Evolutionary conservation across 2,797 vertebrate species (phyloP).

Genomic region (Apogon hyalosoma): DNA sequence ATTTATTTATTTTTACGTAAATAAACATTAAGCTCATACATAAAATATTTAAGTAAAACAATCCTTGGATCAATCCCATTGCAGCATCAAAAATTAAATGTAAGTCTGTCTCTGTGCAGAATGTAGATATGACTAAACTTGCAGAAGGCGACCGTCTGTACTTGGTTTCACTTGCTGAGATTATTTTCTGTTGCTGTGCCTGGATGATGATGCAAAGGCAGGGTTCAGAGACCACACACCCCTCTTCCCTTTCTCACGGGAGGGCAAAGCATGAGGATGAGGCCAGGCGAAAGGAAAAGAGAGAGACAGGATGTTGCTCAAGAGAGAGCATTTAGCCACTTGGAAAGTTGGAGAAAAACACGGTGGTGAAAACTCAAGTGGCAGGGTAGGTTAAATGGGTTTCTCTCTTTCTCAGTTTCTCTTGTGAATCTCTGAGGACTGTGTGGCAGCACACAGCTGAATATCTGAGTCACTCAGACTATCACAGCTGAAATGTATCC

Average conservation of each 20-base stretch:
- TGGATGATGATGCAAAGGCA: constrained; percentile 47
- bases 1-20: too few species aligned
- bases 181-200: constrained; percentile 57
- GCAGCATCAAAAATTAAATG: neutral
- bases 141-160: neutral
- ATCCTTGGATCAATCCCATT: neutral
- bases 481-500: constrained; percentile 76
- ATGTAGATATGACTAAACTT: neutral
- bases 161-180: constrained; percentile 48
- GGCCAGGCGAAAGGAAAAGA: constrained; percentile 38
- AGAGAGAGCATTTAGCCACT: constrained; percentile 77
- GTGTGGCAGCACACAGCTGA: constrained; percentile 61
- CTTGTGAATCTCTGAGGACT: constrained; percentile 74
- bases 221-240: constrained; percentile 43
- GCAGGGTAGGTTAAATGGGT: constrained; percentile 65
- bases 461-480: constrained; percentile 72
- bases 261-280: constrained; percentile 38
- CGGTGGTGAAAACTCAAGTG: constrained; percentile 71
- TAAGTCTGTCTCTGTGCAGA: neutral
- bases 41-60: neutral
- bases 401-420: constrained; percentile 75
- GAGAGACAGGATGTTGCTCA: constrained; percentile 51
- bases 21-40: neutral
- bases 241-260: constrained; percentile 42
- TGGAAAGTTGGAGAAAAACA: constrained; percentile 61